Evolutionary conservation across 53 echinoderm and acorn worm genomes (phyloP), one percentile per base, ranked within the genome.

Genomic region (Apostichopus leukothele): DNA sequence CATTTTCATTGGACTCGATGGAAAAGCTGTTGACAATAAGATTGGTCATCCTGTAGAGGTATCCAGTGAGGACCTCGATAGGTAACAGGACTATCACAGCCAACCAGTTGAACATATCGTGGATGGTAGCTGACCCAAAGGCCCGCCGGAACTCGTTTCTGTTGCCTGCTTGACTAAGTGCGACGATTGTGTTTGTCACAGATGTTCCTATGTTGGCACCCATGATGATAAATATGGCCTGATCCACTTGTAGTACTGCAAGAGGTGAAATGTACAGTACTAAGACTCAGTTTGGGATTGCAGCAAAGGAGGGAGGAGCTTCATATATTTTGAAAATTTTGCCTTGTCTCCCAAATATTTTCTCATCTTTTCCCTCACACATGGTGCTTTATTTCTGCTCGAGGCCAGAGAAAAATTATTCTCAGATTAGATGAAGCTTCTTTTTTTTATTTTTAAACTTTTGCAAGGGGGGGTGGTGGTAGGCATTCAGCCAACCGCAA

Each of bases 201-300:
- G 95, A 95, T 12, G 95, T 95, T 19, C 99, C 97, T 54, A 97
- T 97, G 88, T 97, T 97, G 79, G 97, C 97, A 16, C 97, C 97
- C 97, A 97, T 95, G 18, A 95, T 76, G 68, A 95, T 95, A 88
- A 93, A 92, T 73, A 95, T 93, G 22, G 95, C 91, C 54, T 91
- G 95, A 51, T 90, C 60, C 52, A 95, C 95, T 77, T 93, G 90
- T 18, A 93, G 83, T 27, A 93, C 93, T 93, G 89, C 75, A 66
- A 26, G 16, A 27, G 50, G 77, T 51, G 77, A 76, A 52, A 71
- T 71, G 71, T 71, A 16, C 16, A 6, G 71, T 57, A 57, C 7
- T 57, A 9, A 57, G 57, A 39, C 39, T 39, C 39, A 39, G 39
- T 39, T 39, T 39, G 39, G 39, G 3, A 39, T 39, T 39, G 39